These are phyloP conservation scores for Stramonita haemastoma DNA, from an alignment of 2,888 invertebrate genomes.

Conservation along the genomic window DNA sequence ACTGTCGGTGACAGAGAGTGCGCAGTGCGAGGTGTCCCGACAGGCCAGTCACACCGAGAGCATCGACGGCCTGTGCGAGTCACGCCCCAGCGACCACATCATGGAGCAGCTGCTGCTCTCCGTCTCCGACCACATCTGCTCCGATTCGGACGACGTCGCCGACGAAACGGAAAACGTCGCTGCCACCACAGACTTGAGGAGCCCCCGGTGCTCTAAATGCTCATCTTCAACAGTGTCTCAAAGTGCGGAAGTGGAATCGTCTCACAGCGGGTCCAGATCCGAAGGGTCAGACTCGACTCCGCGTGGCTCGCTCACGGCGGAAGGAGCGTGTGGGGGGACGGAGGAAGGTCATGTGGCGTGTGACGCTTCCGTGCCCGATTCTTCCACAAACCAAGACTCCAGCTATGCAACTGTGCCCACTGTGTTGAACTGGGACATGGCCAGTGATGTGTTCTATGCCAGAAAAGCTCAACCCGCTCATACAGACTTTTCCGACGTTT, in stretches of 20 bases:
- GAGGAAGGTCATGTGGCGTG: background rate
- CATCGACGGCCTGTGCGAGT: slow-evolving; percentile 60
- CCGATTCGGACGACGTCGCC: background rate
- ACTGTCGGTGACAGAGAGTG: slow-evolving; percentile 63
- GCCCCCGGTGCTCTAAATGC: background rate
- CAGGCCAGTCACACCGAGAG: slow-evolving; percentile 72
- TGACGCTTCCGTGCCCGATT: background rate
- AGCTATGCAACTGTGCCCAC: background rate
- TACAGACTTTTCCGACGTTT: too few species aligned
- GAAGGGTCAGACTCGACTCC: slow-evolving; percentile 27
- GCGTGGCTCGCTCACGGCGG: background rate
- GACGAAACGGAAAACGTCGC: background rate
- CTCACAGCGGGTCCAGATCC: slow-evolving; percentile 1
- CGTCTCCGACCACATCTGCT: background rate
- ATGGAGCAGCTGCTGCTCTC: slow-evolving; percentile 50
- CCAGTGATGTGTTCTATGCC: background rate
- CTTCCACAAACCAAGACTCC: background rate
- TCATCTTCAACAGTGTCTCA: background rate
- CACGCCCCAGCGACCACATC: slow-evolving; percentile 49
- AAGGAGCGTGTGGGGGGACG: slow-evolving; percentile 9
- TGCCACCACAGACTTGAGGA: background rate
- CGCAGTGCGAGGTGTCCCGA: slow-evolving; percentile 67
- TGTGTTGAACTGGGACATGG: background rate
- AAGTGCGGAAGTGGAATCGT: background rate
- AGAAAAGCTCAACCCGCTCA: background rate